Base-by-base conservation (phyloP, 2,888 invertebrate genomes). In the Temnothorax unifasciatus region DNA sequence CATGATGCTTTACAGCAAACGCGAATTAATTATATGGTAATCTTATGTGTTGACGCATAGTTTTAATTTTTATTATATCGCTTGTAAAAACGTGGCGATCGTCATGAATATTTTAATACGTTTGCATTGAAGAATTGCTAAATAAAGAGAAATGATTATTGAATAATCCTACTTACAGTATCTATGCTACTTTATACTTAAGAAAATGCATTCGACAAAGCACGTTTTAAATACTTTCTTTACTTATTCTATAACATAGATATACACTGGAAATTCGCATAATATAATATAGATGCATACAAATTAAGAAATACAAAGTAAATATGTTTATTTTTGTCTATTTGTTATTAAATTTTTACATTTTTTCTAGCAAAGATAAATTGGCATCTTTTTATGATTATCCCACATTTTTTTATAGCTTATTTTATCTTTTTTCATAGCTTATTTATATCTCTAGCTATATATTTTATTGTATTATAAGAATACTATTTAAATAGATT, bases 401-500 rank as follows among this genome's bases (percentile, higher is more conserved):
- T 54, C 4, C 11, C 25, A 2, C 2, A 29, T 9, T 15, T 68
- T 18, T 25, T 25, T 29, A 29, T 69, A 34, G 8, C 13, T 52
- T 54, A 29, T 57, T 29, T 52, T 54, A 47, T 44, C n/a, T 47
- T 9, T 68, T 25, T 47, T 34, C 5, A n/a, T 52, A 38, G 13
- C n/a, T 34, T 69, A 25, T 54, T 29, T 29, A 52, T 52, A 15
- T 44, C 71, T 85, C 74, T 66, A 41, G 41, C 9, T 41, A n/a
- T 18, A 29, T 5, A 61, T 34, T 47, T 63, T 63, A 68, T 52
- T 57, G 29, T 50, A 66, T 44, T 29, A 38, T 63, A 47, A 68
- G 63, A 66, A 64, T 77, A 74, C 83, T 13, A 87, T 88, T 90
- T 85, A 79, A 88, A 87, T 87, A 59, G 77, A 86, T 77, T 85